Percentiles rank a stretch among this genome's conserved stretches.
phyloP scores from a whole-genome alignment of 92 coral and sea anemone species.

The Metridium senile region DNA sequence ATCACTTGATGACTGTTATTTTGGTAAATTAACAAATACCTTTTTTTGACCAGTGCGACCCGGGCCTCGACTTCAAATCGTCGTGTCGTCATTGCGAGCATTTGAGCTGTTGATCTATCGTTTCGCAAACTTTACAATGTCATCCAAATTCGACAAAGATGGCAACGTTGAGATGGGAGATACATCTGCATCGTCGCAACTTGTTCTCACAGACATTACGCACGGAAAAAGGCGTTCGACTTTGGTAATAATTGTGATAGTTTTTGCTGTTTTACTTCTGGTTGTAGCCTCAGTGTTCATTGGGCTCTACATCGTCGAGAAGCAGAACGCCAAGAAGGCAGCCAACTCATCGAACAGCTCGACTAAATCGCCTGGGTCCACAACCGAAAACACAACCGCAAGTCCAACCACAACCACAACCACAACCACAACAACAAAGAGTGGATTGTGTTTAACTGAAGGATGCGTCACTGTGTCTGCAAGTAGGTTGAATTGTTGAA shows the following conservation, averaged over 20 bases:
- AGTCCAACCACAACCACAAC: too few relatives aligned
- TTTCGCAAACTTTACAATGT: background rate
- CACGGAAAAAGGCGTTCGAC: background rate
- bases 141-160: background rate
- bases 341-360: background rate
- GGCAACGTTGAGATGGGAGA: background rate
- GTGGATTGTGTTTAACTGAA: background rate
- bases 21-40: too few relatives aligned
- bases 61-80: too few relatives aligned
- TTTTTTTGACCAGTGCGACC: too few relatives aligned
- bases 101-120: too few relatives aligned
- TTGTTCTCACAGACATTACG: background rate
- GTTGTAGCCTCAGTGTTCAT: slow-evolving; percentile 23
- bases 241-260: background rate
- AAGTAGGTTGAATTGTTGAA: background rate
- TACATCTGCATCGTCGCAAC: background rate
- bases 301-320: slow-evolving; percentile 18
- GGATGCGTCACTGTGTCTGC: background rate
- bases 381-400: too few relatives aligned
- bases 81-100: background rate
- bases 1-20: too few relatives aligned
- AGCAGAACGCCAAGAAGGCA: background rate
- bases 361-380: too few relatives aligned
- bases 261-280: background rate
- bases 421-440: background rate